Percentiles rank a stretch among this genome's conserved stretches.
These are phyloP conservation scores for Tupiocoris notatus DNA, from an alignment of 2,888 invertebrate species.

Conservation along the genomic window DNA sequence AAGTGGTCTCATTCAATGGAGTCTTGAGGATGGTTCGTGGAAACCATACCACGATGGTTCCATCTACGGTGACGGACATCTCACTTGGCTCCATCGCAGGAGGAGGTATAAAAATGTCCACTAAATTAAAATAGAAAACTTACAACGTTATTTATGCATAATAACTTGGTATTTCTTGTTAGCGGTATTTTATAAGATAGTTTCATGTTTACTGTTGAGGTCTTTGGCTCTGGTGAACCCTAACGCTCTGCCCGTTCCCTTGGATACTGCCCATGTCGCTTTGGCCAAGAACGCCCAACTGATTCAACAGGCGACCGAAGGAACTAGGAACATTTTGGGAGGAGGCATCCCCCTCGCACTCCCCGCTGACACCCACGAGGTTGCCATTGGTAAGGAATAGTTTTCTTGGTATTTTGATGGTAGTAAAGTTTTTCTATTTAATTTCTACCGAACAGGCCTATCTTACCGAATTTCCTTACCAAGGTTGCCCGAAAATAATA, in stretches of 20 bases:
- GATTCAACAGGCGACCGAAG: constrained; percentile 54
- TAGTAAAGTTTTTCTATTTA: no score
- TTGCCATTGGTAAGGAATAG: constrained; percentile 53
- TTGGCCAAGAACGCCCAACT: constrained; percentile 53
- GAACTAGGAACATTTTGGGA: constrained; percentile 48
- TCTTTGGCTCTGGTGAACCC: constrained; percentile 40
- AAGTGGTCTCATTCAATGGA: constrained; percentile 39
- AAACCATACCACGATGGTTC: constrained; percentile 36
- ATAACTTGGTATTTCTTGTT: no score
- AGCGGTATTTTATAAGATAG: no score
- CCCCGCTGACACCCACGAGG: constrained; percentile 52
- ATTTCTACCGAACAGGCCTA: no score
- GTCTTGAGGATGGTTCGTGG: constrained; percentile 40
- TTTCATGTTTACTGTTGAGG: constrained; percentile 1
- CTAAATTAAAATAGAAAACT: background rate
- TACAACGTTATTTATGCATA: background rate
- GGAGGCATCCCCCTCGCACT: constrained; percentile 44
- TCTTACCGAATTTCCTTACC: no score
- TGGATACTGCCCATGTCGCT: constrained; percentile 55
- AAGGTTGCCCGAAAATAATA: no score
- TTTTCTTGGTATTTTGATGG: no score
- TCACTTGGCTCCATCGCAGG: constrained; percentile 37
- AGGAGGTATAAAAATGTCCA: constrained; percentile 2
- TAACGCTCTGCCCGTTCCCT: constrained; percentile 41
- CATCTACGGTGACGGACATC: constrained; percentile 28